Conservation (phyloP, 2,797 vertebrate species). For the Spheniscus humboldti region DNA sequence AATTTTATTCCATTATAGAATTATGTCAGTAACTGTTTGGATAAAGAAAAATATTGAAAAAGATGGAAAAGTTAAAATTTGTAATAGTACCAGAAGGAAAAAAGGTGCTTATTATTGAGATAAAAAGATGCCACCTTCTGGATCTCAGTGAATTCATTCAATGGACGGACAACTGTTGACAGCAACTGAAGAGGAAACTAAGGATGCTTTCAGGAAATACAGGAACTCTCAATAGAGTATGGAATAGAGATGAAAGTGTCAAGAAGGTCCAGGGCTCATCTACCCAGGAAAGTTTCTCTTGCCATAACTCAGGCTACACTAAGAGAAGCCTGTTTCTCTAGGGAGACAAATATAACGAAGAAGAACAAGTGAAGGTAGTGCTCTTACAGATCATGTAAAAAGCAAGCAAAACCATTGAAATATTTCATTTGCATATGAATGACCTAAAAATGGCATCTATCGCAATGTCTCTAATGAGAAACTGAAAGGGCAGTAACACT, state of each 20-base stretch:
- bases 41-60: neutral
- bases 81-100: neutral
- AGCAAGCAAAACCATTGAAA: neutral
- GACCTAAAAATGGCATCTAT: neutral
- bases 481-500: neutral
- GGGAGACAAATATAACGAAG: neutral
- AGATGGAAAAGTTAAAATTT: neutral
- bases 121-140: neutral
- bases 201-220: neutral
- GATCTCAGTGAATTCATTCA: neutral
- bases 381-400: neutral
- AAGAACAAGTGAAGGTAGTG: neutral
- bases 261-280: neutral
- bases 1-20: neutral
- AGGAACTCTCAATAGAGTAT: neutral
- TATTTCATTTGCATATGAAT: neutral
- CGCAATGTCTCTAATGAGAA: neutral
- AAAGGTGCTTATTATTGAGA: neutral
- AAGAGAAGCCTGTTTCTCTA: neutral
- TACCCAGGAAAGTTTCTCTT: neutral
- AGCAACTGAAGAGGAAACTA: neutral
- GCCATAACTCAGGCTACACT: neutral
- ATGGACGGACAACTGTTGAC: neutral
- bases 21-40: neutral
- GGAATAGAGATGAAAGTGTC: neutral